Conservation (phyloP, 2,797 vertebrate genomes). For the Notolabrus celidotus region DNA sequence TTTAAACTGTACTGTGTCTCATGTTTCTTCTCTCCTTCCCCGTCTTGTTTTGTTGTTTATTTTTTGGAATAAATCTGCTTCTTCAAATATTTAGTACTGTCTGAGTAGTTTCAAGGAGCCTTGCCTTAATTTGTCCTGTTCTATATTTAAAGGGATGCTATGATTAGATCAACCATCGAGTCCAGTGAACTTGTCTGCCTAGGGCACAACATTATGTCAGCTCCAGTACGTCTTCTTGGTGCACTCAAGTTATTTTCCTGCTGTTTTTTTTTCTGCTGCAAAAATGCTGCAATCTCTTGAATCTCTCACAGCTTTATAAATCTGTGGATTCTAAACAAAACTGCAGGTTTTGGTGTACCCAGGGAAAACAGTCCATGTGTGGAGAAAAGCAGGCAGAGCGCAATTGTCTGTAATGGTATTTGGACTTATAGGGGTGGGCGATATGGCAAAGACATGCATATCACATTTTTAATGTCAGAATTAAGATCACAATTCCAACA, state of each 20-base stretch:
- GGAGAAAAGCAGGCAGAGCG: no score
- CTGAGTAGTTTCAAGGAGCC: conserved; percentile 11
- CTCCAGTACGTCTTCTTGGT: conserved; percentile 16
- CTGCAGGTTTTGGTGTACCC: no score
- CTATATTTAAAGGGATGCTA: background rate
- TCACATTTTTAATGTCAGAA: no score
- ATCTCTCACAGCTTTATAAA: no score
- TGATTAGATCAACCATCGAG: conserved; percentile 7
- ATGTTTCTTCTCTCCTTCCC: background rate
- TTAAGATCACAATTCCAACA: no score
- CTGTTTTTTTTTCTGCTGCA: background rate
- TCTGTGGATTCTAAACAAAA: no score
- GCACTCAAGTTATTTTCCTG: background rate
- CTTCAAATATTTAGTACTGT: conserved; percentile 16
- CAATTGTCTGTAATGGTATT: no score
- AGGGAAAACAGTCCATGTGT: no score
- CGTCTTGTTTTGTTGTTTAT: background rate
- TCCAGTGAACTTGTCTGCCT: conserved; percentile 3
- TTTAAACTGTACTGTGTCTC: background rate
- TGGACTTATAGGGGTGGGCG: no score
- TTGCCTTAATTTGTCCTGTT: background rate
- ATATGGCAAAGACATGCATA: no score
- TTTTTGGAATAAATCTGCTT: background rate
- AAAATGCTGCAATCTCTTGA: background rate
- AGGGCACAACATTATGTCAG: background rate